A percentile compares a stretch with the other conserved stretches of the same genome.
phyloP scores from a whole-genome alignment of 2,797 vertebrate genomes.

The Melanotaenia pygmaea region DNA sequence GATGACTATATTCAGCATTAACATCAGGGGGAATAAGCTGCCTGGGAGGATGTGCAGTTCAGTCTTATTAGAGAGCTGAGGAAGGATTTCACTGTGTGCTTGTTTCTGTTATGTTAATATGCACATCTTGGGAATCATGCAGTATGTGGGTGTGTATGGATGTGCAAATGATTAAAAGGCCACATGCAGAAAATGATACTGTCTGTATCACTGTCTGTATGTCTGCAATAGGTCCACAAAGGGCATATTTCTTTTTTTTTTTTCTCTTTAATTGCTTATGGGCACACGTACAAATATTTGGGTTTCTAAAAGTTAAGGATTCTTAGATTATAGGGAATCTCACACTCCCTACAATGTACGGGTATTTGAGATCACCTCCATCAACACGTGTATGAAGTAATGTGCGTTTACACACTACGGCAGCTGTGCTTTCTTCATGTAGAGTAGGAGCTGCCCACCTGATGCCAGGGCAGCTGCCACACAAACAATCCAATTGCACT shows the following conservation, averaged over 20 bases:
- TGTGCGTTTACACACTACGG: conserved; percentile 56
- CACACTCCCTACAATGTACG: conserved; percentile 6
- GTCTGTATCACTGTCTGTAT: conserved; percentile 23
- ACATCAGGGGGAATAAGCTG: conserved; percentile 22
- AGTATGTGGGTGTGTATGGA: conserved; percentile 23
- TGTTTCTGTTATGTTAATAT: conserved; percentile 44
- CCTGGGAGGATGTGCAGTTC: conserved; percentile 23
- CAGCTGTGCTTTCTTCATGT: conserved; percentile 69
- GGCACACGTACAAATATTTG: conserved; percentile 16
- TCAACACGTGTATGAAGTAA: conserved; percentile 40
- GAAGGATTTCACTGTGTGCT: conserved; percentile 30
- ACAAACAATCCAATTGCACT: conserved; percentile 43
- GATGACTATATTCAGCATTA: conserved; percentile 10
- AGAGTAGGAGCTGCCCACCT: conserved; percentile 65
- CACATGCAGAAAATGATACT: conserved; percentile 40
- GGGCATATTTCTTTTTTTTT: conserved; percentile 3
- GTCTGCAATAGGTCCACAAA: conserved; percentile 1
- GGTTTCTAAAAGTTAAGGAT: conserved; percentile 22
- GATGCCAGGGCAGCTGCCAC: conserved; percentile 74
- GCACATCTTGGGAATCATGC: conserved; percentile 34
- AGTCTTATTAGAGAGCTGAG: conserved; percentile 39
- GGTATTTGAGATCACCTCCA: conserved; percentile 25
- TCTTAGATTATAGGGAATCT: conserved; percentile 51
- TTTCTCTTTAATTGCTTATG: conserved; percentile 23
- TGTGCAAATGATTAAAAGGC: conserved; percentile 51